These are phyloP conservation scores for Papilio polyxenes DNA, from an alignment of 1,140 invertebrate genomes.

Conservation along the genomic window DNA sequence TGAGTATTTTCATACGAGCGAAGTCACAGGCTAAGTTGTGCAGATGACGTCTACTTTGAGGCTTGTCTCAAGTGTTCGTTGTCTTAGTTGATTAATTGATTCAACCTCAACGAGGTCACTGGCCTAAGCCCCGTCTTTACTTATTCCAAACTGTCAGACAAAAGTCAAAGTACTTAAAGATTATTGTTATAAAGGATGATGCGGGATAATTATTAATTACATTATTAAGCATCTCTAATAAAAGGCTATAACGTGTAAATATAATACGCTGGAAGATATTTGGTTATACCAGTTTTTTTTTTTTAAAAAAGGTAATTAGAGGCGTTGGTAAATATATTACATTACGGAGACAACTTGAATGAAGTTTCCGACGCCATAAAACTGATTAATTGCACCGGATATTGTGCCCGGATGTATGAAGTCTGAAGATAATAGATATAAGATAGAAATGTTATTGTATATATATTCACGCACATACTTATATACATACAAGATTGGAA, in stretches of 20 bases:
- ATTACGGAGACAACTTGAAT: background rate
- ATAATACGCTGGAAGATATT: background rate
- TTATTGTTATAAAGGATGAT: too few species aligned
- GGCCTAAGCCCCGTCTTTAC: background rate
- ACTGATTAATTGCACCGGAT: constrained; percentile 18
- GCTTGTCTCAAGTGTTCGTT: constrained; percentile 14
- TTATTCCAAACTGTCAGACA: background rate
- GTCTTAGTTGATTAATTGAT: constrained; percentile 22
- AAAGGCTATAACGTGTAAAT: background rate
- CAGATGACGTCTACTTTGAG: constrained; percentile 19
- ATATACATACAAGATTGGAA: background rate
- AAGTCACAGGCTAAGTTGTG: background rate
- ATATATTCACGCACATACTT: background rate
- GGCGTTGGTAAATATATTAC: background rate
- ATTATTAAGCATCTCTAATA: too few species aligned
- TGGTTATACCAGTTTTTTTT: too few species aligned
- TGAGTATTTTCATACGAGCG: background rate
- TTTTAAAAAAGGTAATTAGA: background rate
- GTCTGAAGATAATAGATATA: too few species aligned
- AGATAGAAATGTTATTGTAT: background rate
- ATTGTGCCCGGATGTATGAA: background rate
- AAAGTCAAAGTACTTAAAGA: background rate
- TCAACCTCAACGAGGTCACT: background rate
- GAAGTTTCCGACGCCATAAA: background rate
- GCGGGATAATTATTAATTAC: too few species aligned